Percentiles rank a stretch among this genome's conserved stretches.
phyloP scores from a whole-genome alignment of 2,113 vertebrate genomes.

The Gopherus flavomarginatus region DNA sequence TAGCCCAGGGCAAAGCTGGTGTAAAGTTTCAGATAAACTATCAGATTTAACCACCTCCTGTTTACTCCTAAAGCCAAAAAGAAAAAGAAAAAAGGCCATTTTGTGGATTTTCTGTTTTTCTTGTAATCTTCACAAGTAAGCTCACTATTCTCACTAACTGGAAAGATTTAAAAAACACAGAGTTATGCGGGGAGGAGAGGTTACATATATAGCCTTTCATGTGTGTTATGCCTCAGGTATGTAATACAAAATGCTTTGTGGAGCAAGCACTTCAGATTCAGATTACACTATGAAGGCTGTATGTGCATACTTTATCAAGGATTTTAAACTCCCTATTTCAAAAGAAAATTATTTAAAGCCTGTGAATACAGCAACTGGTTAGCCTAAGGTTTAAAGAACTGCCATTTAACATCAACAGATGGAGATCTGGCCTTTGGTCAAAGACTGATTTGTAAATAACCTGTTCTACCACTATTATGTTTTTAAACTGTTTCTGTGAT shows the following conservation, averaged over 20 bases:
- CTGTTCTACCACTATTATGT: conserved; percentile 53
- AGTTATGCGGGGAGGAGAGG: conserved; percentile 22
- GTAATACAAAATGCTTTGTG: conserved; percentile 56
- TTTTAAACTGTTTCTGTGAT: conserved; percentile 58
- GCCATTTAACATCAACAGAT: conserved; percentile 23
- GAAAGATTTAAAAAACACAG: conserved; percentile 33
- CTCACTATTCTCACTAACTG: conserved; percentile 43
- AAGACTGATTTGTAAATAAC: conserved; percentile 66
- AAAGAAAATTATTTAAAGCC: conserved; percentile 66
- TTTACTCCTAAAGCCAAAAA: conserved; percentile 79
- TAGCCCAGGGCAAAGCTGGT: conserved; percentile 74
- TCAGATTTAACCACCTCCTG: conserved; percentile 79
- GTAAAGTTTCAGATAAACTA: conserved; percentile 84
- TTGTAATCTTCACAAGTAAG: conserved; percentile 77
- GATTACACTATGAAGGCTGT: conserved; percentile 46
- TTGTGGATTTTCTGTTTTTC: conserved; percentile 34
- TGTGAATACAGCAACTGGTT: conserved; percentile 52
- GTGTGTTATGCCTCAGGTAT: conserved; percentile 29
- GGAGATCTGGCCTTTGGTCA: conserved; percentile 57
- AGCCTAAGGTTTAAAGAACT: conserved; percentile 57
- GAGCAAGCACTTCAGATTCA: conserved; percentile 51
- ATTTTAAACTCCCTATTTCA: conserved; percentile 53
- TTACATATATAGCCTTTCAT: conserved; percentile 29
- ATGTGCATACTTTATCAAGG: conserved; percentile 16
- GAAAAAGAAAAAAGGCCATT: conserved; percentile 35